phyloP scores from a whole-genome alignment of 2,113 vertebrate species.

The Rutilus rutilus region DNA sequence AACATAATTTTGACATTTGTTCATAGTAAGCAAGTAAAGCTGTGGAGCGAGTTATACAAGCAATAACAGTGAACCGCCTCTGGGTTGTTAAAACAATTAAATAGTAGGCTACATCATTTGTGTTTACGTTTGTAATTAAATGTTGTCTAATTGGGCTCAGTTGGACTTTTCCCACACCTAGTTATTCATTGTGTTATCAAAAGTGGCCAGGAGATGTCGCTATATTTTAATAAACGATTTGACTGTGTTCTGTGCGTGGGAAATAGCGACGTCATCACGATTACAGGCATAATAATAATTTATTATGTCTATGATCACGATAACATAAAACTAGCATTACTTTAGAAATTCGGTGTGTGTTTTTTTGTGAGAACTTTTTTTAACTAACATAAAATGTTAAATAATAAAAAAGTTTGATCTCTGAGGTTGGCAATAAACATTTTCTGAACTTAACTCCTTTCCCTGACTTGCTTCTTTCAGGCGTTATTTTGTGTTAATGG shows the following conservation, averaged over 20 bases:
- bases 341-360: not conserved
- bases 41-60: not conserved
- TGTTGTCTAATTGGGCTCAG: not conserved
- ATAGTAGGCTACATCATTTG: not conserved
- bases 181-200: not conserved
- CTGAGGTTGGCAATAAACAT: not conserved
- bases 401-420: not conserved
- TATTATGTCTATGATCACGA: not conserved
- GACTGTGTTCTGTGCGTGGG: not conserved
- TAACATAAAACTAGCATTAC: not conserved
- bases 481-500: not conserved
- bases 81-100: not conserved
- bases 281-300: too few relatives aligned
- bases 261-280: not conserved
- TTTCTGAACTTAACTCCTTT: not conserved
- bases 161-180: not conserved
- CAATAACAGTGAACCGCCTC: not conserved
- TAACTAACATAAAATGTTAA: not conserved
- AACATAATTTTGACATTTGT: not conserved
- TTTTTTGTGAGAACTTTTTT: not conserved
- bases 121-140: not conserved
- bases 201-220: conserved; percentile 14
- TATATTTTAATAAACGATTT: not conserved
- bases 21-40: not conserved
- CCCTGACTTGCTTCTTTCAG: not conserved